Percentiles rank a stretch among this genome's conserved stretches.
Evolutionary conservation across 37 sponge, comb jelly and placozoan species (phyloP).

Genomic region (Axinella damicornis): DNA sequence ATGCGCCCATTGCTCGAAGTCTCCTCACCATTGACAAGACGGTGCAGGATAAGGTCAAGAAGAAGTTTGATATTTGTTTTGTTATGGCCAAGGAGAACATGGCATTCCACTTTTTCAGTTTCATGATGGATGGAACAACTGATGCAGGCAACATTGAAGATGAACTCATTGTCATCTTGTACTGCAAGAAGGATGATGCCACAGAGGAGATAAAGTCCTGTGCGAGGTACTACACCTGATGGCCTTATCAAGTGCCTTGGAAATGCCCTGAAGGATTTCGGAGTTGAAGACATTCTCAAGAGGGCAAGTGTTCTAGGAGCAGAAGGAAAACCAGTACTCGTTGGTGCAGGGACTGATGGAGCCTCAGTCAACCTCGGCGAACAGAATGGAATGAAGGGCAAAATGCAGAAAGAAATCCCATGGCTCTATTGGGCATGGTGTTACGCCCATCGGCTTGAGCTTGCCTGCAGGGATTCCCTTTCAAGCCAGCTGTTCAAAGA

Average conservation of each 20-base stretch:
- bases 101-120: slow-evolving; percentile 51
- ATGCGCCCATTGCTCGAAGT: slow-evolving; percentile 38
- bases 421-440: slow-evolving; percentile 71
- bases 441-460: slow-evolving; percentile 67
- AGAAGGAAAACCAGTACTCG: slow-evolving; percentile 35
- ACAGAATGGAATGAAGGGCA: slow-evolving; percentile 52
- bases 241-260: slow-evolving; percentile 37
- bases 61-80: slow-evolving; percentile 48
- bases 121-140: slow-evolving; percentile 61
- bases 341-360: slow-evolving; percentile 72
- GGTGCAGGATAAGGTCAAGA: slow-evolving; percentile 10
- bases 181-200: slow-evolving; percentile 18
- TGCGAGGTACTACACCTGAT: slow-evolving; percentile 13
- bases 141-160: slow-evolving; percentile 47
- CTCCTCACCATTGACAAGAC: slow-evolving; percentile 25
- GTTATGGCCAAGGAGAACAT: slow-evolving; percentile 54
- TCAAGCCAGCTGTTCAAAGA: slow-evolving; percentile 36
- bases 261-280: not conserved
- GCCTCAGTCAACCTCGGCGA: slow-evolving; percentile 61
- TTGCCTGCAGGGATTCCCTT: slow-evolving; percentile 64
- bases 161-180: slow-evolving; percentile 38
- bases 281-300: slow-evolving; percentile 29
- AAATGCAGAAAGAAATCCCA: slow-evolving; percentile 25
- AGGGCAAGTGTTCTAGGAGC: not conserved
- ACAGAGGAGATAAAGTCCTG: slow-evolving; percentile 22